phyloP scores from a whole-genome alignment of 2,797 vertebrate genomes.

The Philypnodon macrostomus region DNA sequence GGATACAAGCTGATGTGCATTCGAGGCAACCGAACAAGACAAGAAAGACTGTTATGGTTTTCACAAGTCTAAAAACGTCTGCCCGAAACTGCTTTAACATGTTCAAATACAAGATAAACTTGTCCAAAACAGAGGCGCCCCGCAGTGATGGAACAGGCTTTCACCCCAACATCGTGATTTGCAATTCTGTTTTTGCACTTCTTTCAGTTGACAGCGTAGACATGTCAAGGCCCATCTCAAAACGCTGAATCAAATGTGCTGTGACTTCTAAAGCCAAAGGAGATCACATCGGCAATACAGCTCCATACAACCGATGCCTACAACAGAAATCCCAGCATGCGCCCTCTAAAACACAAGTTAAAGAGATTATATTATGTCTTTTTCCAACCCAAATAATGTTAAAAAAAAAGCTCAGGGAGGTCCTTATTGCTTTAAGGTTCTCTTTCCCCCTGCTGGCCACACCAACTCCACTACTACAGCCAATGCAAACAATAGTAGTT shows the following conservation, averaged over 20 bases:
- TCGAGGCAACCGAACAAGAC: slow-evolving; percentile 28
- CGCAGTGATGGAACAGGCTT: background rate
- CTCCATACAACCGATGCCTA: slow-evolving; percentile 8
- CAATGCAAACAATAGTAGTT: too few species aligned
- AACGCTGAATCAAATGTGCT: slow-evolving; percentile 11
- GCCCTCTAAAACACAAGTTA: too few species aligned
- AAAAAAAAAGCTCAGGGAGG: too few species aligned
- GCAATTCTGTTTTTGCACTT: slow-evolving; percentile 1
- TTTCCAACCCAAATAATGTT: too few species aligned
- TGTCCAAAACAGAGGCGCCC: slow-evolving; percentile 1
- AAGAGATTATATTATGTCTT: too few species aligned
- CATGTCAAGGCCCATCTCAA: slow-evolving; percentile 13
- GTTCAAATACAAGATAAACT: slow-evolving; percentile 28
- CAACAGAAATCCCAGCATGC: slow-evolving; percentile 18
- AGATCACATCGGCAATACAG: slow-evolving; percentile 9
- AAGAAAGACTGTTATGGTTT: slow-evolving; percentile 26
- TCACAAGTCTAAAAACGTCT: slow-evolving; percentile 14
- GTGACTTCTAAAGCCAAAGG: slow-evolving; percentile 8
- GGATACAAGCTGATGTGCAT: slow-evolving; percentile 2
- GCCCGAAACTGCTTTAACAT: background rate
- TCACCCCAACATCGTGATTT: slow-evolving; percentile 1
- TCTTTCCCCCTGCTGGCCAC: too few species aligned
- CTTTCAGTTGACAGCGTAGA: background rate
- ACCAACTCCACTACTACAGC: too few species aligned
- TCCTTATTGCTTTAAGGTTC: too few species aligned